Conservation (phyloP, 1,140 invertebrate species). For the Grapholita molesta region DNA sequence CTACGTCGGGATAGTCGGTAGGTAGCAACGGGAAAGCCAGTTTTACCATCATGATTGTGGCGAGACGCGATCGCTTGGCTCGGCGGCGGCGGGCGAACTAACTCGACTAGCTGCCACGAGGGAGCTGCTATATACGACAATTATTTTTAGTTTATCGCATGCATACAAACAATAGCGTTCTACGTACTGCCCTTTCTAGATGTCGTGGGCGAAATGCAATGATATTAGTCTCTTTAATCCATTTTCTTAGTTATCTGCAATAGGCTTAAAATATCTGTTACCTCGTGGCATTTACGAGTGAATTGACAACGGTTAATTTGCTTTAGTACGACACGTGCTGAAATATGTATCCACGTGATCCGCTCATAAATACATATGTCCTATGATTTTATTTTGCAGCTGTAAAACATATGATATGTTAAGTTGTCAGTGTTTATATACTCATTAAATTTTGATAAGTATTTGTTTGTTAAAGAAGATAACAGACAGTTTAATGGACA, state of each 20-base stretch:
- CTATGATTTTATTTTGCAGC: too few species aligned
- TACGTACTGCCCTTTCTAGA: not conserved
- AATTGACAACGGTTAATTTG: too few species aligned
- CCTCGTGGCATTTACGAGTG: too few species aligned
- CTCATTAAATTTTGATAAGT: not conserved
- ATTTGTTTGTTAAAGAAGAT: not conserved
- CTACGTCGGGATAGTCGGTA: conserved; percentile 50
- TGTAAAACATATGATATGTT: too few species aligned
- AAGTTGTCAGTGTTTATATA: too few species aligned
- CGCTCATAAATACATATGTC: too few species aligned
- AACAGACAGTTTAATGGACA: not conserved
- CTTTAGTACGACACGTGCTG: too few species aligned
- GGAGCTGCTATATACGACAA: not conserved
- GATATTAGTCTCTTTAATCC: not conserved
- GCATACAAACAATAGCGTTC: conserved; percentile 18
- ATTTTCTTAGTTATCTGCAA: too few species aligned
- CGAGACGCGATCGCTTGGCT: conserved; percentile 34
- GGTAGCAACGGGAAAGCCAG: conserved; percentile 41
- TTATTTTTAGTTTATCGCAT: conserved; percentile 23
- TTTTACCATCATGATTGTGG: conserved; percentile 54
- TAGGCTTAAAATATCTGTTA: too few species aligned
- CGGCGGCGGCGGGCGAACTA: conserved; percentile 43
- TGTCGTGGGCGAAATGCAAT: not conserved
- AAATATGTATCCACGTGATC: too few species aligned
- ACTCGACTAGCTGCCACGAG: not conserved